phyloP scores from a whole-genome alignment of 1,140 invertebrate species.

The Muscidifurax raptorellus region DNA sequence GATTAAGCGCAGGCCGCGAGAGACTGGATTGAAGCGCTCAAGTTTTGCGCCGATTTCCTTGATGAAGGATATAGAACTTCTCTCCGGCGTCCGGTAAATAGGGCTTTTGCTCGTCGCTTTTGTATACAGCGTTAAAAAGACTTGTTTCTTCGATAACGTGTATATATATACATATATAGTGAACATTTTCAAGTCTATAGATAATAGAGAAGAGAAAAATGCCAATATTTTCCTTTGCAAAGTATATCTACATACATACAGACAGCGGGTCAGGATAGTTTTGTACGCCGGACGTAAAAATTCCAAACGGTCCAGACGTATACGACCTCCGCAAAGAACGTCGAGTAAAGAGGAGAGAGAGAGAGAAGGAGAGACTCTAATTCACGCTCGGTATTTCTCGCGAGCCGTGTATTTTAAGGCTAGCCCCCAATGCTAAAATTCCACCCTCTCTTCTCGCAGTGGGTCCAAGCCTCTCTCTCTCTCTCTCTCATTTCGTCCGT shows the following conservation, averaged over 20 bases:
- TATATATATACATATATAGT: too few relatives aligned
- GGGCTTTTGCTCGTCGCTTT: too few relatives aligned
- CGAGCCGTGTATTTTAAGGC: conserved; percentile 70
- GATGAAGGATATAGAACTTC: neutral
- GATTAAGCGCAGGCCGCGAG: neutral
- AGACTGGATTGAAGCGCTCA: conserved; percentile 11
- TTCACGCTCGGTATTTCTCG: conserved; percentile 71
- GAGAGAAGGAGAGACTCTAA: conserved; percentile 62
- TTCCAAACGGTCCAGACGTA: conserved; percentile 61
- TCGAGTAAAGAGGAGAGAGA: conserved; percentile 32
- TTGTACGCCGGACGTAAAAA: conserved; percentile 61
- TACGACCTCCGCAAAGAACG: conserved; percentile 42
- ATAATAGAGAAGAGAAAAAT: neutral
- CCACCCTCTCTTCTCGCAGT: conserved; percentile 58
- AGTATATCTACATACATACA: conserved; percentile 19
- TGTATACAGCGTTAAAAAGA: too few relatives aligned
- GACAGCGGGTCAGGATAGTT: neutral
- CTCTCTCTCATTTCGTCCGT: conserved; percentile 43
- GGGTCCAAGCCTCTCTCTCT: conserved; percentile 50
- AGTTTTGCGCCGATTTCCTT: neutral
- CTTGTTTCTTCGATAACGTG: too few relatives aligned
- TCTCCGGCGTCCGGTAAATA: neutral
- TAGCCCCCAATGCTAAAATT: conserved; percentile 69
- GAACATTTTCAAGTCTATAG: too few relatives aligned
- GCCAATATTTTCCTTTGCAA: conserved; percentile 47